Evolutionary conservation across 2,797 vertebrate species (phyloP), one percentile per base, ranked within the genome.

Genomic region (Centropyge bicolor): DNA sequence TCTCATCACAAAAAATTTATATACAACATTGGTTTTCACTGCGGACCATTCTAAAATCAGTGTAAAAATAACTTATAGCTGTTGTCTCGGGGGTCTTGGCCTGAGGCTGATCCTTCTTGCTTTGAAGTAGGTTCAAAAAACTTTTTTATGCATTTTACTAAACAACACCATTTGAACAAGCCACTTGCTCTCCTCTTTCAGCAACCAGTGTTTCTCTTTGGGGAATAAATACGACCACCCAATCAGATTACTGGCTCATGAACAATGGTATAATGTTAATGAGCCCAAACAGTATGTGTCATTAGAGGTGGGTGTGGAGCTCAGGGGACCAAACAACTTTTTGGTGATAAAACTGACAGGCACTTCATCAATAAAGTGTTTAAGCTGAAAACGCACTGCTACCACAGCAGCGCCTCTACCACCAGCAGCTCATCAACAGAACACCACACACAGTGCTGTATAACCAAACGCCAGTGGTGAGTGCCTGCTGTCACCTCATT

Each of bases 271-370:
- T 61, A 1, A 61, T 48, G 56, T 52, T 35, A 22, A 66, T 69
- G 51, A 38, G 3, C 20, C 14, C 41, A 54, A 55, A 49, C 20
- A 20, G 22, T 40, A 13, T 48, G n/a, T 27, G 22, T 51, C 20
- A 71, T 74, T 62, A 68, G 22, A 52, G n/a, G 51, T 22, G 24
- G 19, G 8, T 54, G 22, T 43, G 49, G 19, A 63, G 27, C 52
- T 57, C 67, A 36, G 52, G 41, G 27, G 46, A 17, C 19, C 19
- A 16, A 41, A 27, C 13, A 41, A 68, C 31, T 9, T 67, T 31
- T 41, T 27, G 35, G n/a, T 67, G 64, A 51, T 40, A 22, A 17
- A 67, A 40, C 19, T 36, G 11, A 51, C 20, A 35, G 49, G 6
- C 19, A 8, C 40, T 19, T 43, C 8, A 22, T 27, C 9, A 46